Conservation (phyloP, 2,888 invertebrate genomes). For the Metallyticus violacea region DNA sequence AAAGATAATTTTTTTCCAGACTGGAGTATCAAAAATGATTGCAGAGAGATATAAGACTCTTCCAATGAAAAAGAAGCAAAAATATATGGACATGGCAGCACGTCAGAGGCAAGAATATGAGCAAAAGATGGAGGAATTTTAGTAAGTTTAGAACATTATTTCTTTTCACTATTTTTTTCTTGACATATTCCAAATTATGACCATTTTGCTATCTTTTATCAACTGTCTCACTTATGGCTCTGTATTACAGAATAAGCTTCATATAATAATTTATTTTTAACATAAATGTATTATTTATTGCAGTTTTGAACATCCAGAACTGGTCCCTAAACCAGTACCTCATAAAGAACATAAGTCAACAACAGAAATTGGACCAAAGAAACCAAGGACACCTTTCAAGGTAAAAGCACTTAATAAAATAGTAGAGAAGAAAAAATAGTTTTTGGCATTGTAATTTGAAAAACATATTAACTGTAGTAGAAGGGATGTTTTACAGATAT, state of each 20-base stretch:
- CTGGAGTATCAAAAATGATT: slow-evolving; percentile 50
- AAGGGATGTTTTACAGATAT: no score
- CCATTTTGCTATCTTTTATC: no score
- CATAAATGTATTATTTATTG: slow-evolving; percentile 28
- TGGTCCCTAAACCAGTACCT: slow-evolving; percentile 37
- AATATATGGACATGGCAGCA: slow-evolving; percentile 49
- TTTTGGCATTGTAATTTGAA: no score
- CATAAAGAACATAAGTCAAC: slow-evolving; percentile 33
- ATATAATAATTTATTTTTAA: no score
- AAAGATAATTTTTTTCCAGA: slow-evolving; percentile 37
- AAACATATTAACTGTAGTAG: no score
- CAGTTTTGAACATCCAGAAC: slow-evolving; percentile 48
- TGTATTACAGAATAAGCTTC: no score
- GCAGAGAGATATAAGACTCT: slow-evolving; percentile 50
- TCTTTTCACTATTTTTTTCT: neutral
- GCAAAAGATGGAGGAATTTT: slow-evolving; percentile 49
- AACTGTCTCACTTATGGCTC: no score
- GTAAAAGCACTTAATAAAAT: no score
- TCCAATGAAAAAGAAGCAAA: slow-evolving; percentile 48
- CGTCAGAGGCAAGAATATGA: slow-evolving; percentile 49
- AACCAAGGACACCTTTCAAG: slow-evolving; percentile 49
- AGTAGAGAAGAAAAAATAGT: no score
- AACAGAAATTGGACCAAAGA: slow-evolving; percentile 42
- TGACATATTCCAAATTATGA: no score
- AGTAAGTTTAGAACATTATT: slow-evolving; percentile 43